These are phyloP conservation scores for Phenganax marumi DNA, from an alignment of 92 coral and sea anemone species.

Conservation along the genomic window DNA sequence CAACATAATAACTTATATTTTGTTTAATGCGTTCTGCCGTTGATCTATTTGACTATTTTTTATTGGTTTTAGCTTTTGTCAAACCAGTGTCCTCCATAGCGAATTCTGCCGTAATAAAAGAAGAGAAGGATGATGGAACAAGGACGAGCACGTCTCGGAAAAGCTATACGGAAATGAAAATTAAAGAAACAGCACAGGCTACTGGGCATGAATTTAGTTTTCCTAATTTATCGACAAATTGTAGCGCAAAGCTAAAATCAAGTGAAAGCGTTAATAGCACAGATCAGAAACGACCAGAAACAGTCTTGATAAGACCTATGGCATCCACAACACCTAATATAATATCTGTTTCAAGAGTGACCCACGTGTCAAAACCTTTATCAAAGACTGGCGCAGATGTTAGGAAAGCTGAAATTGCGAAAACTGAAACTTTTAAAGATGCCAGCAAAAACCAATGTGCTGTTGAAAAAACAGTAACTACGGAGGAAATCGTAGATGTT, in stretches of 20 bases:
- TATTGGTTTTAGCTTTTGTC: not conserved
- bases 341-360: not conserved
- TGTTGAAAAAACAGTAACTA: not conserved
- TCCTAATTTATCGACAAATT: not conserved
- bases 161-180: not conserved
- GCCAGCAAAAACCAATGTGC: not conserved
- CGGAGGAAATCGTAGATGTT: not conserved
- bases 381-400: not conserved
- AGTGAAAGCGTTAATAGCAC: not conserved
- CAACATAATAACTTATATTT: not conserved
- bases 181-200: not conserved
- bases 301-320: not conserved
- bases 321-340: not conserved
- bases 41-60: not conserved
- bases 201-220: not conserved
- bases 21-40: no score
- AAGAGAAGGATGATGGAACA: not conserved
- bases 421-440: not conserved
- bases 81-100: constrained; percentile 16
- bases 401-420: not conserved
- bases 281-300: not conserved
- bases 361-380: not conserved
- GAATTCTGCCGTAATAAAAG: not conserved
- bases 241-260: not conserved
- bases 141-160: not conserved